phyloP scores from a whole-genome alignment of 2,888 invertebrate species.

The Mesorhabditis sp. region DNA sequence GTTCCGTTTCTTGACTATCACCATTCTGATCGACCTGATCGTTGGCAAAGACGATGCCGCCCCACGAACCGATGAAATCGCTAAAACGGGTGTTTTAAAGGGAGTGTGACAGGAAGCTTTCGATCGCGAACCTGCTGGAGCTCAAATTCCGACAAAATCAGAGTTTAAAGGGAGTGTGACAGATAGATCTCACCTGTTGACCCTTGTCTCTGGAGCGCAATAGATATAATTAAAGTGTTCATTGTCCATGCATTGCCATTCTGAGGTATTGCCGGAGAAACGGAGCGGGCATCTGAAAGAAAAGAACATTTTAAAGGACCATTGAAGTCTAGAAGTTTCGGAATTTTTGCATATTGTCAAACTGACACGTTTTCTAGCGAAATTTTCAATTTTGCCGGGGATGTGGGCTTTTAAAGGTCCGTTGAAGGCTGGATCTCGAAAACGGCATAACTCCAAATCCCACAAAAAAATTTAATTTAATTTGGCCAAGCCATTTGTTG shows the following conservation, averaged over 20 bases:
- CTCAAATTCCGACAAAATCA: conserved; percentile 49
- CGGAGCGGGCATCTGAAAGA: conserved; percentile 31
- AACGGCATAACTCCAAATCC: too few relatives aligned
- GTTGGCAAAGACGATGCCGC: conserved; percentile 75
- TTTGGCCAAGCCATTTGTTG: too few relatives aligned
- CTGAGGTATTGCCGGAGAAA: conserved; percentile 40
- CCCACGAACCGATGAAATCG: conserved; percentile 79
- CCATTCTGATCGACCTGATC: conserved; percentile 34
- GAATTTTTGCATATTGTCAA: neutral
- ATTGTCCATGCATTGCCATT: conserved; percentile 75
- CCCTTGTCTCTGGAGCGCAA: conserved; percentile 69
- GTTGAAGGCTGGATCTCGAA: too few relatives aligned
- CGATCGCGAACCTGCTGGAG: neutral
- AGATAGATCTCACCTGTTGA: conserved; percentile 53
- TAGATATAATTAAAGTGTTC: conserved; percentile 83
- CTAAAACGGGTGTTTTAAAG: conserved; percentile 12
- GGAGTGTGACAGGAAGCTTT: too few relatives aligned
- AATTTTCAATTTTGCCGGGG: neutral
- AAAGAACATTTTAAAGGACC: too few relatives aligned
- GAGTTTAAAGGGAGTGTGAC: too few relatives aligned
- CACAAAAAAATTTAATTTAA: neutral
- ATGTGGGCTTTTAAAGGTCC: neutral
- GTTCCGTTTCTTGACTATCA: conserved; percentile 52
- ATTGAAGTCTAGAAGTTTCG: too few relatives aligned
- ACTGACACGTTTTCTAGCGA: neutral